Conservation (phyloP, 2,888 invertebrate species). For the Oxycera nigricornis region DNA sequence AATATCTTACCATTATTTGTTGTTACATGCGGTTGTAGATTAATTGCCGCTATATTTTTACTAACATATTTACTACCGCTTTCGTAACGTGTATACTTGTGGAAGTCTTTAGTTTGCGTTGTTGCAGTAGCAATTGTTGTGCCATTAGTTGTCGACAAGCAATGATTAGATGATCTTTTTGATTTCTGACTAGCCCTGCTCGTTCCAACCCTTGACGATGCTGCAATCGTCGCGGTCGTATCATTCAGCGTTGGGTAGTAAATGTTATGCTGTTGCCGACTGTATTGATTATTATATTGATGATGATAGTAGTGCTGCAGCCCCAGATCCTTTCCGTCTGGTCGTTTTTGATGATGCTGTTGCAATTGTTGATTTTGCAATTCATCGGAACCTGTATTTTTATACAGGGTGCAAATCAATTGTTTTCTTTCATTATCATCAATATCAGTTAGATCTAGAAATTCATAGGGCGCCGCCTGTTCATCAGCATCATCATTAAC, state of each 20-base stretch:
- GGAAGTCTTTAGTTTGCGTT: slow-evolving; percentile 38
- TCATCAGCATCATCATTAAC: slow-evolving; percentile 19
- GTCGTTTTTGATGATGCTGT: slow-evolving; percentile 40
- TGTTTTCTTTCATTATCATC: slow-evolving; percentile 72
- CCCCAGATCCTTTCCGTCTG: slow-evolving; percentile 55
- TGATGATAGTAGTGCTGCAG: slow-evolving; percentile 48
- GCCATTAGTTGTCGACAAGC: slow-evolving; percentile 23
- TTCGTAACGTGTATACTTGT: slow-evolving; percentile 41
- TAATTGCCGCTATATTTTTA: slow-evolving; percentile 43
- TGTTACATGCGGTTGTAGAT: slow-evolving; percentile 41
- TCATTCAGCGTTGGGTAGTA: slow-evolving; percentile 15
- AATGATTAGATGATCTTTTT: slow-evolving; percentile 16
- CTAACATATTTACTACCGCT: slow-evolving; percentile 41
- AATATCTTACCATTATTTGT: slow-evolving; percentile 38
- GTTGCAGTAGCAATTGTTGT: slow-evolving; percentile 19
- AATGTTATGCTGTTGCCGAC: slow-evolving; percentile 41
- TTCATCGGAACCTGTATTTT: slow-evolving; percentile 56
- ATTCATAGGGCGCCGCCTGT: slow-evolving; percentile 68
- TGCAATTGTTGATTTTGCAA: slow-evolving; percentile 50
- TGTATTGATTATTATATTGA: slow-evolving; percentile 1
- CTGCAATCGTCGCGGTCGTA: background rate
- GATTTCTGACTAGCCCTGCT: slow-evolving; percentile 1
- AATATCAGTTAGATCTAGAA: slow-evolving; percentile 77
- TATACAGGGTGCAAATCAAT: slow-evolving; percentile 68
- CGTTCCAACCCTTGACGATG: background rate